phyloP scores from a whole-genome alignment of 2,888 invertebrate species.

The Synergus japonicus region DNA sequence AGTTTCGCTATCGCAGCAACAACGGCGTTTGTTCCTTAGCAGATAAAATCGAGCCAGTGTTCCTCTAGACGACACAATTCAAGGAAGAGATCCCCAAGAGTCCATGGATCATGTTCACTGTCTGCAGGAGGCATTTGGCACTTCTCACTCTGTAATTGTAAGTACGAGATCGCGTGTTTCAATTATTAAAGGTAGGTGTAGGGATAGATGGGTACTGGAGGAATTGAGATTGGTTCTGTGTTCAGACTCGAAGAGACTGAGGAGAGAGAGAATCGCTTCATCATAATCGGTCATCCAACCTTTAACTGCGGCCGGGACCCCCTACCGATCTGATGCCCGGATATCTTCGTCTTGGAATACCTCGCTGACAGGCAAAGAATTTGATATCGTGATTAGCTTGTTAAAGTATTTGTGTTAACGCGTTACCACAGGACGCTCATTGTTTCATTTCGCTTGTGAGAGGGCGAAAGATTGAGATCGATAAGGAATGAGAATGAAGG shows the following conservation, averaged over 20 bases:
- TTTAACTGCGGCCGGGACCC: slow-evolving; percentile 67
- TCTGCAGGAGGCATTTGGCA: background rate
- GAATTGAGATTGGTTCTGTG: slow-evolving; percentile 59
- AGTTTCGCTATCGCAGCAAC: background rate
- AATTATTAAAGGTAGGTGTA: slow-evolving; percentile 65
- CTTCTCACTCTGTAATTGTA: slow-evolving; percentile 54
- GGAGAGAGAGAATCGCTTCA: slow-evolving; percentile 70
- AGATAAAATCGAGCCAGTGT: background rate
- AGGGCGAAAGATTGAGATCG: slow-evolving; percentile 58
- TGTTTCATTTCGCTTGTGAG: slow-evolving; percentile 57
- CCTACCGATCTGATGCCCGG: slow-evolving; percentile 68
- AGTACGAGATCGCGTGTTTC: slow-evolving; percentile 75
- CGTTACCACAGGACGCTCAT: slow-evolving; percentile 61
- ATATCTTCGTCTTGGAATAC: slow-evolving; percentile 74
- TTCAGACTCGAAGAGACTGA: slow-evolving; percentile 52
- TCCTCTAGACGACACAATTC: background rate
- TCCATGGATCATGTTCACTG: background rate
- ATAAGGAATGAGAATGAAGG: slow-evolving; percentile 45
- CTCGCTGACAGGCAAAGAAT: slow-evolving; percentile 76
- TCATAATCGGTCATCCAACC: slow-evolving; percentile 77
- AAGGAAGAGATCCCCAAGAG: background rate
- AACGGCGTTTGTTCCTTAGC: background rate
- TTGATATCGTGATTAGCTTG: slow-evolving; percentile 77
- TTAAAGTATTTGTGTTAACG: slow-evolving; percentile 70
- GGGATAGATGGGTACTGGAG: slow-evolving; percentile 42